Base-by-base conservation (phyloP, 2,113 vertebrate genomes). In the Maccullochella peelii region DNA sequence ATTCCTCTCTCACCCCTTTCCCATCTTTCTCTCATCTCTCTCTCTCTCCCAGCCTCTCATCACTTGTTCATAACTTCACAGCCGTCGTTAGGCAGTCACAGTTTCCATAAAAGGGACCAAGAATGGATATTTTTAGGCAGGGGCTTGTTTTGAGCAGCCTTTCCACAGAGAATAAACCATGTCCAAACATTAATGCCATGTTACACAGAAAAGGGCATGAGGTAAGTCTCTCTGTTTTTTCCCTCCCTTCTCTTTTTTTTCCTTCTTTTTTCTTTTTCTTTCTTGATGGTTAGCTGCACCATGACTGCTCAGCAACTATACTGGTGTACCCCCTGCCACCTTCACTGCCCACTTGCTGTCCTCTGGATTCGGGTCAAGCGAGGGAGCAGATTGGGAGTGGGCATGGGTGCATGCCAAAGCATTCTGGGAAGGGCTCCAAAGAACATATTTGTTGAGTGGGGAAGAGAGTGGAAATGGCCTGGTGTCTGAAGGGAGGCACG, bases 401-500 rank as follows among this genome's bases (percentile, higher is more conserved):
- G 88, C 89, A 95, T 75, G 88, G 86, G 93, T 90, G 91, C 79
- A 85, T 93, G 94, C 93, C 94, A 96, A 90, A 86, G 86, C 75
- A 85, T 93, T 96, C 95, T 90, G 93, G 96, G 96, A 97, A 94
- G 20, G 20, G 77, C 86, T 96, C 95, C 95, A 95, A 96, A 95
- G 95, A 95, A 92, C 91, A 94, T 95, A 94, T 96, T 96, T 95
- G 95, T 94, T 92, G 93, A 95, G 92, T 93, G 86, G 95, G 91
- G 94, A 97, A 96, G 95, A 94, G 94, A 96, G 93, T 93, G 95
- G 95, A 97, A 96, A 96, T 90, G 85, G 90, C 86, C 94, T 94
- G 92, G 94, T 95, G 94, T 94, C 94, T 91, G 91, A 86, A 72
- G 86, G 83, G 80, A 87, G 84, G 83, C 77, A 83, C 27, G 61